Base-by-base conservation (phyloP, 2,888 invertebrate species). In the Helicoverpa assulta region DNA sequence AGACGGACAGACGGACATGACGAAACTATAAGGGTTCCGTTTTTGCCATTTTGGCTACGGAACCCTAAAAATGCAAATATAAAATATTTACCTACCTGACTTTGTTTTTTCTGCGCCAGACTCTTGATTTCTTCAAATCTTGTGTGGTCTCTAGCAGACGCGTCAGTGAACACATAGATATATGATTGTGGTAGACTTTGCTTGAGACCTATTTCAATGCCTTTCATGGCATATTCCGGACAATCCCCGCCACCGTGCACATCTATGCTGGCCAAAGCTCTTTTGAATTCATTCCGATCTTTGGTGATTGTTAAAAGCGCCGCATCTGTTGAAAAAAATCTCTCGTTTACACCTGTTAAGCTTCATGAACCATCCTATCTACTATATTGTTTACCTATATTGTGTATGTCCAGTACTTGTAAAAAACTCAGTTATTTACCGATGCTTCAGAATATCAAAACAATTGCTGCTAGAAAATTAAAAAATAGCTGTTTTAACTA, bases 151-250 rank as follows among this genome's bases (percentile, higher is more conserved):
- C 86, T 84, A 0, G 94, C 90, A 0, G 90, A 83, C 0, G 93
- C 94, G 61, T 94, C 94, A 10, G 94, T 94, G n/a, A 92, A 92
- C 0, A 94, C 91, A 64, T 91, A 94, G 0, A 94, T 40, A 5
- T 85, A 85, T 0, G 94, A 94, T 0, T 85, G 80, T 0, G 90
- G 88, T 7, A 87, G 74, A 66, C 93, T 92, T 2, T 81, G 50
- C 40, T 75, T 73, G 4, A 94, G 79, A 0, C 83, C 94, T 7
- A 75, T 29, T 71, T 90, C 85, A 6, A 94, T 92, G 18, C 93
- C 94, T 1, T 75, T 50, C 89, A 94, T 85, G 0, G 91, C 67
- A 78, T 86, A 82, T 77, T 94, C 94, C 0, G 91, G 89, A 57
- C 94, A 94, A 21, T 90, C 88, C 0, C 2, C 85, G 0, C 90